A percentile compares a stretch with the other conserved stretches of the same genome.
phyloP scores from a whole-genome alignment of 2,797 vertebrate genomes.

The Euthynnus affinis region DNA sequence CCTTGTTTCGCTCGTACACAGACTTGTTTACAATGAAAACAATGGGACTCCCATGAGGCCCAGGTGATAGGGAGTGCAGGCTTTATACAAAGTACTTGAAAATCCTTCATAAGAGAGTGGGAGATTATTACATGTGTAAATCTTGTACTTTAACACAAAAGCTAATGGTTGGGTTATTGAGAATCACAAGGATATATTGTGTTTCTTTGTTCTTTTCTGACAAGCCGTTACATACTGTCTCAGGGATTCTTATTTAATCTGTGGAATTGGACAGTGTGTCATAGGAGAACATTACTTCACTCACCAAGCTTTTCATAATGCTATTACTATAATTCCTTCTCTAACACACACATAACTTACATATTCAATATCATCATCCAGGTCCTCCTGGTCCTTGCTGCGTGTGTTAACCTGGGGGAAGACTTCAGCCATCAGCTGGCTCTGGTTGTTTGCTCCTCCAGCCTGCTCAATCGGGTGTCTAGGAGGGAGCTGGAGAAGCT shows the following conservation, averaged over 20 bases:
- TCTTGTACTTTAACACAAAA: slow-evolving; percentile 41
- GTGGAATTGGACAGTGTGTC: not conserved
- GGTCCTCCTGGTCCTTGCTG: slow-evolving; percentile 89
- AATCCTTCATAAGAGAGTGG: slow-evolving; percentile 53
- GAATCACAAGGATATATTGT: slow-evolving; percentile 21
- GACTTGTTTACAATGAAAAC: slow-evolving; percentile 77
- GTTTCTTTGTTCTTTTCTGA: slow-evolving; percentile 27
- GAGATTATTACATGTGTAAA: slow-evolving; percentile 53
- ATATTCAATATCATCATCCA: slow-evolving; percentile 96
- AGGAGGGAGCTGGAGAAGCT: slow-evolving; percentile 72
- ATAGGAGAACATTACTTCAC: not conserved
- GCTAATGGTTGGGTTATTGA: slow-evolving; percentile 37
- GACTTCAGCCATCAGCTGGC: slow-evolving; percentile 89
- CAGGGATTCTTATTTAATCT: slow-evolving; percentile 23
- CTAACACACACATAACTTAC: slow-evolving; percentile 83
- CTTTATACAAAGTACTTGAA: slow-evolving; percentile 59
- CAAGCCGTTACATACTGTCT: not conserved
- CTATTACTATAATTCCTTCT: slow-evolving; percentile 2
- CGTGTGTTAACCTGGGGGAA: slow-evolving; percentile 95
- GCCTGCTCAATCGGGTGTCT: slow-evolving; percentile 58
- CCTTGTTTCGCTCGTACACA: slow-evolving; percentile 70
- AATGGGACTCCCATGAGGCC: slow-evolving; percentile 67
- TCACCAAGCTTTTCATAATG: slow-evolving; percentile 16
- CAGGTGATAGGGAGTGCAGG: slow-evolving; percentile 54
- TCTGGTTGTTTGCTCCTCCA: slow-evolving; percentile 47